Conservation (phyloP, 2,888 invertebrate genomes). For the Patella pellucida region DNA sequence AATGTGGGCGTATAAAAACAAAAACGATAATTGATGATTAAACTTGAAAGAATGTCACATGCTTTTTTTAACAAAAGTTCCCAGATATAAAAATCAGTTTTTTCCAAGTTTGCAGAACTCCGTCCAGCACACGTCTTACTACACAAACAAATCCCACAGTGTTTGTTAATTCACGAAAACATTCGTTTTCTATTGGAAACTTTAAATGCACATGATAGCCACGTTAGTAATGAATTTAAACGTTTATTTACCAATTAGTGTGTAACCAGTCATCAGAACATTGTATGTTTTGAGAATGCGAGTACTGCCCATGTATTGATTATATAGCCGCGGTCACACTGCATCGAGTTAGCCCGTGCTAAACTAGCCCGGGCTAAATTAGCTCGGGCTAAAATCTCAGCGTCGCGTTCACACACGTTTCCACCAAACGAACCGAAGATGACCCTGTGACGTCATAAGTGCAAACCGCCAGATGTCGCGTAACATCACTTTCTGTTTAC, state of each 20-base stretch:
- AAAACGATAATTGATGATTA: not conserved
- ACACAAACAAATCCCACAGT: not conserved
- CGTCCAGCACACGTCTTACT: not conserved
- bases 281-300: not conserved
- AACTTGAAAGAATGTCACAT: not conserved
- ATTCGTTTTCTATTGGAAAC: not conserved
- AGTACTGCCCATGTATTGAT: not conserved
- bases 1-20: too few relatives aligned
- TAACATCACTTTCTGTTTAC: too few relatives aligned
- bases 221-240: not conserved
- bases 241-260: not conserved
- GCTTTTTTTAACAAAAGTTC: not conserved
- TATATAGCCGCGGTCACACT: too few relatives aligned
- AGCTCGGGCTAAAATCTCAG: too few relatives aligned
- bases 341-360: too few relatives aligned
- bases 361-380: too few relatives aligned
- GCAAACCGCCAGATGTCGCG: too few relatives aligned
- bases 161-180: not conserved
- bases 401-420: too few relatives aligned
- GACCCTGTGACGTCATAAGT: too few relatives aligned
- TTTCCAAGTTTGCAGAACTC: not conserved
- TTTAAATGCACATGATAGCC: not conserved
- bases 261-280: not conserved
- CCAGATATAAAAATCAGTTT: not conserved
- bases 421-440: too few relatives aligned